Evolutionary conservation across 2,797 vertebrate genomes (phyloP).

Genomic region (Adrianichthys oophorus): DNA sequence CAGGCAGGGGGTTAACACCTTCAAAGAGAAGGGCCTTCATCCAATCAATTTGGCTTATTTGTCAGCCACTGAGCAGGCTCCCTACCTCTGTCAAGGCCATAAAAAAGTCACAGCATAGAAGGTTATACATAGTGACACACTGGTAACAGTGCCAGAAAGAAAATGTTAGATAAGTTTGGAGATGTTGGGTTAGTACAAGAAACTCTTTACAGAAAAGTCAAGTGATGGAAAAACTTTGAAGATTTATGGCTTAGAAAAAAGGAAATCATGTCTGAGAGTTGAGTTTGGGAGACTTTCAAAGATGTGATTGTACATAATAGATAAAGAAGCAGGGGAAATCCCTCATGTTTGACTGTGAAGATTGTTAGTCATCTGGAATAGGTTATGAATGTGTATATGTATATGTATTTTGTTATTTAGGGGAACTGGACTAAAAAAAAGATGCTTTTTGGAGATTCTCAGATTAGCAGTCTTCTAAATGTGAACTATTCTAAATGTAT

Average conservation of each 20-base stretch:
- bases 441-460: too few relatives aligned
- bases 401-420: too few relatives aligned
- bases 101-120: constrained; percentile 52
- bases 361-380: too few relatives aligned
- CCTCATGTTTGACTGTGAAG: too few relatives aligned
- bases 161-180: constrained; percentile 1
- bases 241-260: constrained; percentile 15
- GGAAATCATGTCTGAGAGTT: constrained; percentile 18
- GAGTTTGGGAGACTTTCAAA: constrained; percentile 38
- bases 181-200: background rate
- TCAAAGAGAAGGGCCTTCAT: constrained; percentile 54
- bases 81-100: constrained; percentile 51
- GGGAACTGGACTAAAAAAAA: too few relatives aligned
- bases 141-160: constrained; percentile 8
- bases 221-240: constrained; percentile 15
- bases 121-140: constrained; percentile 14
- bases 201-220: constrained; percentile 1
- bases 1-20: constrained; percentile 53
- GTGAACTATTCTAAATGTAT: too few relatives aligned
- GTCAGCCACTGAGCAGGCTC: constrained; percentile 42
- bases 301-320: constrained; percentile 61
- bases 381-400: too few relatives aligned
- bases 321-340: constrained; percentile 54
- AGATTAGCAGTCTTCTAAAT: too few relatives aligned
- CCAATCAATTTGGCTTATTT: constrained; percentile 75